These are phyloP conservation scores for Lipotes vexillifer DNA, from an alignment of 2,113 vertebrate species.

Conservation along the genomic window DNA sequence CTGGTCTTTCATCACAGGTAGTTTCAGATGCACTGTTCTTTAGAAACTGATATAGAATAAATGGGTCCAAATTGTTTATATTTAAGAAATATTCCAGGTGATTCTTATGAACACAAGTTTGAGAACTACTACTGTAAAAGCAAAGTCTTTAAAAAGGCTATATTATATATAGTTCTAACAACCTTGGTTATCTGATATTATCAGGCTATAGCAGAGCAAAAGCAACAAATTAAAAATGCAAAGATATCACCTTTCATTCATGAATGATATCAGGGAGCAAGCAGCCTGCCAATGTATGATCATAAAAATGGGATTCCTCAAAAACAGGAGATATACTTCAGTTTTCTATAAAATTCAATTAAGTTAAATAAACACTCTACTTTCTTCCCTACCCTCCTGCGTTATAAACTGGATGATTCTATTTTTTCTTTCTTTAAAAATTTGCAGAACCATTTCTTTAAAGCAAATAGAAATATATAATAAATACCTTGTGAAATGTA, in stretches of 20 bases:
- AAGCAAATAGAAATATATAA: not conserved
- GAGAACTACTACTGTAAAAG: not conserved
- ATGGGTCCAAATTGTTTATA: not conserved
- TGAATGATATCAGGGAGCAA: not conserved
- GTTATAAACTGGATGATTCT: not conserved
- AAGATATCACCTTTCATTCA: not conserved
- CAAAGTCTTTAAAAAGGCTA: not conserved
- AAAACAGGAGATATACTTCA: not conserved
- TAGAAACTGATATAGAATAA: not conserved
- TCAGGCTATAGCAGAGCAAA: not conserved
- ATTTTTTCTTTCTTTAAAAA: constrained; percentile 1
- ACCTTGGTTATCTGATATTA: not conserved
- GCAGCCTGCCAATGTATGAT: not conserved
- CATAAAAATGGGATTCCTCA: not conserved
- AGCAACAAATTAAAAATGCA: not conserved
- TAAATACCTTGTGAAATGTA: not conserved
- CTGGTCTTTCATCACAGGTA: not conserved
- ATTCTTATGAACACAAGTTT: constrained; percentile 15
- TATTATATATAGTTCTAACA: constrained; percentile 4
- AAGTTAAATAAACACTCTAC: constrained; percentile 2
- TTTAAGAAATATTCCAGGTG: not conserved
- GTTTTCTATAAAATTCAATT: not conserved
- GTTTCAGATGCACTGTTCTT: not conserved
- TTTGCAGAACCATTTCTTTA: not conserved
- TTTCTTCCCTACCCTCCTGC: not conserved